Evolutionary conservation across 1,140 invertebrate genomes (phyloP), one percentile per base, ranked within the genome.

Genomic region (Bombus confusus): DNA sequence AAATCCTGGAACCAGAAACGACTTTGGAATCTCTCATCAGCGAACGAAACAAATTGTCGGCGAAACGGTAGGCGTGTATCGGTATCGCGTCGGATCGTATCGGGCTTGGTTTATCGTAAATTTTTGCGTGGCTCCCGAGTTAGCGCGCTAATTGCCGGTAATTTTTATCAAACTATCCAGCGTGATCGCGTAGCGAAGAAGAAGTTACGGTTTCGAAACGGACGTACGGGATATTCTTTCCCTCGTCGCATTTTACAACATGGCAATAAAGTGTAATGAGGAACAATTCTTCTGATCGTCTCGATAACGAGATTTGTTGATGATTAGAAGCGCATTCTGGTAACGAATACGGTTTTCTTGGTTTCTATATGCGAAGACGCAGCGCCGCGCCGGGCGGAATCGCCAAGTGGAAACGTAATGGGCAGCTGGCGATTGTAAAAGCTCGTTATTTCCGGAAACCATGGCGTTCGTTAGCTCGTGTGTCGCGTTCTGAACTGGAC

Each of bases 371-470:
- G 6, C n/a, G 75, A 15, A 34, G 4, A 39, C 18, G 31, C 15
- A 8, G 13, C 25, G 34, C n/a, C 28, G 43, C 8, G 57, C 25
- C 25, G 9, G 57, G 9, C 39, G 22, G 76, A 39, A 80, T 84
- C 75, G 68, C 18, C 41, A 28, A 66, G 59, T 75, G 84, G 76
- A 80, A 74, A 85, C 71, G 79, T 85, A 85, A 87, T 85, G 81
- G 81, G 71, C 86, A 87, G 62, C 86, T 87, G 86, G 83, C 83
- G 76, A 85, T 85, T 80, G 83, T 85, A 72, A 76, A 85, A 85
- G 77, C 86, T 87, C 77, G 86, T 87, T 87, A 85, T 85, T 87
- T 87, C 86, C 77, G 77, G 75, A 87, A 87, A 87, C 57, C 77
- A 66, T 64, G 71, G 52, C 72, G 76, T 37, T 80, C 77, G 83